Percentiles rank a stretch among this genome's conserved stretches.
Conservation (phyloP, 64 coral and sea anemone genomes). For the Pachyseris speciosa region DNA sequence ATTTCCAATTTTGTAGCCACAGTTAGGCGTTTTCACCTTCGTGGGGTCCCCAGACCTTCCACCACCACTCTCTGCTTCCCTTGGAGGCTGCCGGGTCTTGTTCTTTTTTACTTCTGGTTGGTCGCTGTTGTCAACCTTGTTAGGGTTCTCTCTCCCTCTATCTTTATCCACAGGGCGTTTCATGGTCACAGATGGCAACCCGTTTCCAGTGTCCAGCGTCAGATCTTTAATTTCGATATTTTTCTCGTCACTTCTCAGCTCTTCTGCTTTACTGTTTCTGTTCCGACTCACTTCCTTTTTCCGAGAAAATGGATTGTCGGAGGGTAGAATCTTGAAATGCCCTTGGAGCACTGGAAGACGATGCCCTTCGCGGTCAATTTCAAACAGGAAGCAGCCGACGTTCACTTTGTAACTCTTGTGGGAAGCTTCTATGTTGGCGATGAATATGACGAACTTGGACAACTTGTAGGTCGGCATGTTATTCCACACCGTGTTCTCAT, state of each 20-base stretch:
- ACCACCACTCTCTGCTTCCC: not conserved
- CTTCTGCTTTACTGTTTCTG: not conserved
- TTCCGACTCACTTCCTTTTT: not conserved
- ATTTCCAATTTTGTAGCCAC: not conserved
- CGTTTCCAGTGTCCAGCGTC: not conserved
- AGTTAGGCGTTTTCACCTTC: not conserved
- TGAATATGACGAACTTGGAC: slow-evolving; percentile 68
- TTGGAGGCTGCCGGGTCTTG: not conserved
- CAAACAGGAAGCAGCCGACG: slow-evolving; percentile 51
- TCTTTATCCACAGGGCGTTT: too few relatives aligned
- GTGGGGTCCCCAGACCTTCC: not conserved
- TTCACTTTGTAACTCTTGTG: not conserved
- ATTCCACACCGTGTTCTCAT: slow-evolving; percentile 71
- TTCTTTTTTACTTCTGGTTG: too few relatives aligned
- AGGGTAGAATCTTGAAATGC: not conserved
- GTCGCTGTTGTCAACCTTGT: too few relatives aligned
- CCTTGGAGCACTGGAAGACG: not conserved
- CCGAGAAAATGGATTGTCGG: not conserved
- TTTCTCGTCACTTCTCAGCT: not conserved
- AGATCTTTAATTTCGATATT: not conserved
- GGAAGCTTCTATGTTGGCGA: slow-evolving; percentile 20
- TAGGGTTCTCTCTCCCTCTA: not conserved
- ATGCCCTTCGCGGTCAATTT: slow-evolving; percentile 7
- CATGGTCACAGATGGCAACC: not conserved
- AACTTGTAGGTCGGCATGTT: slow-evolving; percentile 69